phyloP scores from a whole-genome alignment of 2,113 vertebrate species.

The Crotalus tigris region DNA sequence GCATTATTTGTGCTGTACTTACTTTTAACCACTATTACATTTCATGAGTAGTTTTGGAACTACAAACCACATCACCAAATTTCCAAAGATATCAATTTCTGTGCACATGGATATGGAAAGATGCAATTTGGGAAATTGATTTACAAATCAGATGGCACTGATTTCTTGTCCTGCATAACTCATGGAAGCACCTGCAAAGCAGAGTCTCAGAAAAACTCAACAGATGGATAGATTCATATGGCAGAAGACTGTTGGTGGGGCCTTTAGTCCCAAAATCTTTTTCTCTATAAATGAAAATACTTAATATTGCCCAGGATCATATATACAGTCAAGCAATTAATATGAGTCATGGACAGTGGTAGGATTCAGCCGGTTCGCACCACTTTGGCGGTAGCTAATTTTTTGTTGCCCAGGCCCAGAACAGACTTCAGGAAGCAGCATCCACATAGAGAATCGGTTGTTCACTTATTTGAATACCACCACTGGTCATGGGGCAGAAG shows the following conservation, averaged over 20 bases:
- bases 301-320: neutral
- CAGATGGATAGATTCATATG: neutral
- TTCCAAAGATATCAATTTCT: neutral
- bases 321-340: neutral
- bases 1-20: neutral
- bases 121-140: neutral
- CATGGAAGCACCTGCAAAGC: neutral
- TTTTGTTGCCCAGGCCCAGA: too few relatives aligned
- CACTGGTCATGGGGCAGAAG: neutral
- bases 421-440: too few relatives aligned
- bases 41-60: neutral
- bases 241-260: neutral
- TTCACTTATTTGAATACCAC: too few relatives aligned
- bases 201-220: neutral
- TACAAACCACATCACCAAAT: neutral
- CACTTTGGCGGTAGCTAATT: too few relatives aligned
- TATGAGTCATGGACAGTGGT: neutral
- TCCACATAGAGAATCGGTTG: too few relatives aligned
- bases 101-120: neutral
- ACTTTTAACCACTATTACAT: neutral
- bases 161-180: neutral
- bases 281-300: neutral
- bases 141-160: neutral
- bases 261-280: neutral
- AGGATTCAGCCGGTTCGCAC: too few relatives aligned